Base-by-base conservation (phyloP, 2,888 invertebrate genomes). In the Acrobasis repandana region DNA sequence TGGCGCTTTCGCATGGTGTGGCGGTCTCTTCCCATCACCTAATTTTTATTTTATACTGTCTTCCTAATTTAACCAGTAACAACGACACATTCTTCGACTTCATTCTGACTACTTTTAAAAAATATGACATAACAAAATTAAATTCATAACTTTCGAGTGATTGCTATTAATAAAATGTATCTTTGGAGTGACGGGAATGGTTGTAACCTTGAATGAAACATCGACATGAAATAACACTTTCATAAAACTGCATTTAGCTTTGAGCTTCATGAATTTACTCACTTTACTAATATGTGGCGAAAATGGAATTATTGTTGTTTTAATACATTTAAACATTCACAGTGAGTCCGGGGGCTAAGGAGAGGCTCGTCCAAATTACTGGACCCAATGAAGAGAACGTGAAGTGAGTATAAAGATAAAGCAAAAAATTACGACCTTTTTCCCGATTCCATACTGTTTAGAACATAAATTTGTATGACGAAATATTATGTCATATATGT, bases 271-370 rank as follows among this genome's bases (percentile, higher is more conserved):
- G 56, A 63, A 71, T 69, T 73, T 59, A 69, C 66, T 69, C 67
- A 71, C 63, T 54, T 38, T 46, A 46, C 58, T 54, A 46, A 57
- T 38, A 34, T 63, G 3, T 15, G 8, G 20, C 20, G 3, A 46
- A 34, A 52, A 43, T 47, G 33, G n/a, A 50, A n/a, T n/a, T 61
- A 60, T 58, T 50, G 48, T 18, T 60, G 14, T 8, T 49, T 50
- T 61, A 38, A 60, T 36, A 74, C 16, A 38, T 49, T 18, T 49
- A 58, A 2, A 36, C 36, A 82, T 94, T 94, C 64, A 43, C 93
- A 98, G 98, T 98, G 69, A 97, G 96, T 86, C 97, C 98, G 70
- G 98, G 98, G 75, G 97, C 98, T 64, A 98, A 97, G 93, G 98
- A 98, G 93, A 94, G 98, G 78, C 94, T 98, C 74, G 97, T 98